phyloP scores from a whole-genome alignment of 2,113 vertebrate species.

The Serilophus lunatus region DNA sequence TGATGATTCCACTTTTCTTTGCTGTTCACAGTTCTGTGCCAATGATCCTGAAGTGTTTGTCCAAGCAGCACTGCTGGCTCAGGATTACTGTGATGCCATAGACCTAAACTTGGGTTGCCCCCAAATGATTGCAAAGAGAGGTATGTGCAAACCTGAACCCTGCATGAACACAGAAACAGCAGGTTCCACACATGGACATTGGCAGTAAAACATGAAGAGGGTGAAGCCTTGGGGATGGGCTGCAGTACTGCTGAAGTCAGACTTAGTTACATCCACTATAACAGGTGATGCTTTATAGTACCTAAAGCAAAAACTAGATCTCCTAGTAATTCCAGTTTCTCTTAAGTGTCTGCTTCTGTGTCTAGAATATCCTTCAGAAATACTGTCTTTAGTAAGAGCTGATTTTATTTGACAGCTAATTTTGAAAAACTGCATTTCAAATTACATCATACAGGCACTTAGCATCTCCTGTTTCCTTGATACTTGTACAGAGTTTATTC shows the following conservation, averaged over 20 bases:
- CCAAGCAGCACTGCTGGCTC: slow-evolving; percentile 88
- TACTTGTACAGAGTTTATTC: neutral
- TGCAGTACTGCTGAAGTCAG: neutral
- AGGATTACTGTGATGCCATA: slow-evolving; percentile 93
- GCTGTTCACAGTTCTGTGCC: slow-evolving; percentile 90
- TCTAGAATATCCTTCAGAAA: neutral
- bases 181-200: neutral
- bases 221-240: neutral
- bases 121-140: slow-evolving; percentile 98
- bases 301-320: neutral
- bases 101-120: slow-evolving; percentile 96
- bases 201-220: neutral
- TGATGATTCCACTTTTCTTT: neutral
- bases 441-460: neutral
- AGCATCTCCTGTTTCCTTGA: neutral
- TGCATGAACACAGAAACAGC: neutral
- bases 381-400: neutral
- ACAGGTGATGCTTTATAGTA: neutral
- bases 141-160: slow-evolving; percentile 57
- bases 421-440: neutral
- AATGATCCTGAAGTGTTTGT: slow-evolving; percentile 96
- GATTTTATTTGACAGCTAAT: neutral
- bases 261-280: neutral
- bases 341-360: neutral
- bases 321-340: neutral